These are phyloP conservation scores for Lomographa bimaculata DNA, from an alignment of 2,888 invertebrate genomes.

Conservation along the genomic window DNA sequence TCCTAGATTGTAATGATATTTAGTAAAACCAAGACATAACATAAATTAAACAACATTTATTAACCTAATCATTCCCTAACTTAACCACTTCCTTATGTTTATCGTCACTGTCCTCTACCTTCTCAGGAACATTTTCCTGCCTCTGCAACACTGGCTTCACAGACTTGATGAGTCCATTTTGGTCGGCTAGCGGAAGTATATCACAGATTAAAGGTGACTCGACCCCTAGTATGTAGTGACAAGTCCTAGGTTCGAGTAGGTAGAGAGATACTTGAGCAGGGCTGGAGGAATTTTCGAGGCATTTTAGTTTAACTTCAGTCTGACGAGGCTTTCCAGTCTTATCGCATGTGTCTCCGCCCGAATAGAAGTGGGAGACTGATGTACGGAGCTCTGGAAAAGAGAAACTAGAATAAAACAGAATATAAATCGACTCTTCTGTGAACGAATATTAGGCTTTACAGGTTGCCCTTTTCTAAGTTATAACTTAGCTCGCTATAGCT, in stretches of 20 bases:
- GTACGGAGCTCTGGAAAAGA: conserved; percentile 82
- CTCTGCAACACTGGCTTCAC: conserved; percentile 37
- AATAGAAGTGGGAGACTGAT: conserved; percentile 94
- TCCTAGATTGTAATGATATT: no score
- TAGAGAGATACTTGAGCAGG: conserved; percentile 94
- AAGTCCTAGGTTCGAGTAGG: conserved; percentile 94
- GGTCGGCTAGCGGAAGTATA: conserved; percentile 91
- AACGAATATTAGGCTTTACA: no score
- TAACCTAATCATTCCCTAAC: conserved; percentile 56
- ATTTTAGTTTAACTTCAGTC: conserved; percentile 94
- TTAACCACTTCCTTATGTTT: conserved; percentile 45
- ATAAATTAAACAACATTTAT: conserved; percentile 33
- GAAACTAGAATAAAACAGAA: no score
- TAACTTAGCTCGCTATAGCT: no score
- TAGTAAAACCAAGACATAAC: no score
- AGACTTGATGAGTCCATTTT: conserved; percentile 86
- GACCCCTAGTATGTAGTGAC: conserved; percentile 97
- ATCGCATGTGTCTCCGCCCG: conserved; percentile 93
- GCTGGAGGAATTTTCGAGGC: conserved; percentile 87
- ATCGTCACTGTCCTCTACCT: conserved; percentile 39
- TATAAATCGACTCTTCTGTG: no score
- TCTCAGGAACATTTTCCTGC: conserved; percentile 37
- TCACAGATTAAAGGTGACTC: conserved; percentile 96
- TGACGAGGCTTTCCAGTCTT: conserved; percentile 90
- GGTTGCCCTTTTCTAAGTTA: no score